Base-by-base conservation (phyloP, 2,797 vertebrate species). In the Potorous gilbertii region DNA sequence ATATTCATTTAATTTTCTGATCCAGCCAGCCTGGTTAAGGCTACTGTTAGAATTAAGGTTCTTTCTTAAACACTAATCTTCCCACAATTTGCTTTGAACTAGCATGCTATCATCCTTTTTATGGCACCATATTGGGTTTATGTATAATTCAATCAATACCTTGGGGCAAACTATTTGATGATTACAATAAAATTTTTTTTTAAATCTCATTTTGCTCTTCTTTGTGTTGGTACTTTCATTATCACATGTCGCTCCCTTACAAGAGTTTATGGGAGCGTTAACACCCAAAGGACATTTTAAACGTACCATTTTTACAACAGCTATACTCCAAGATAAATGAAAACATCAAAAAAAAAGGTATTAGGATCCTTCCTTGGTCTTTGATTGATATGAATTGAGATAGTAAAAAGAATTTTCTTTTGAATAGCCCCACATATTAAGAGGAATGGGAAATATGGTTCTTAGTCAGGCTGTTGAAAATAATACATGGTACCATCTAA, bases 101-200 rank as follows among this genome's bases (percentile, higher is more conserved):
- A 97, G 95, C 56, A 95, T 92, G 59, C 62, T 89, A 95, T 96
- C 93, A 97, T 97, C 55, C 92, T 97, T 97, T 97, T 98, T 97
- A 98, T 95, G 96, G 96, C 93, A 95, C 95, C 46, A 95, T 96
- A 94, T 96, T 96, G 97, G 18, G 56, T 97, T 98, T 98, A 98
- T 98, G 95, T 98, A 97, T 98, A 98, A 98, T 98, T 98, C 98
- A 98, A 95, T 98, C 98, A 98, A 97, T 98, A 98, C 97, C 97
- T 97, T 0, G 0, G 98, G 98, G 97, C 96, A 97, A 95, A 96
- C 96, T 97, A 92, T 98, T 98, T 98, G 97, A 98, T 98, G 97
- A 98, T 98, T 98, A 98, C 97, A 98, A 98, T 98, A 96, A 98
- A 97, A 98, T 6, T n/a, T 40, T 50, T 95, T 40, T 81, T 50